Evolutionary conservation across 2,888 invertebrate genomes (phyloP), one percentile per base, ranked within the genome.

Genomic region (Linhomoeus sp.): DNA sequence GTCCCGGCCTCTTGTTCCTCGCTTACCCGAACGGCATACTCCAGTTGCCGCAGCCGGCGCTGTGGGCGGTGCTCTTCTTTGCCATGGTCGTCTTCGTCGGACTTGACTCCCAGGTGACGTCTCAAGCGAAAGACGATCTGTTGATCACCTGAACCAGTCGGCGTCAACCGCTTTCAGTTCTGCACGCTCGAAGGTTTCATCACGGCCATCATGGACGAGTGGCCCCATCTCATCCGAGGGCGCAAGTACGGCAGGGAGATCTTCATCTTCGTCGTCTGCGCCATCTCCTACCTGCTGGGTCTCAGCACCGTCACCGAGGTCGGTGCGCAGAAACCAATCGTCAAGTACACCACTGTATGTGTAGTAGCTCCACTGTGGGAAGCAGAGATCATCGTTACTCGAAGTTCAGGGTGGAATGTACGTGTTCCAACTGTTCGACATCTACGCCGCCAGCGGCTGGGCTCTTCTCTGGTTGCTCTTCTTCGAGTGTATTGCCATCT

Each of bases 401-500:
- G n/a, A n/a, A n/a, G n/a, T n/a, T n/a, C 67, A 88, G 81, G 94
- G 94, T 53, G 97, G 97, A 49, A 92, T 97, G 84, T 97, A 92
- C 69, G 85, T 97, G 50, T 97, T 97, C 73, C 87, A 92, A 77
- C 79, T 97, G 56, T 76, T 97, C 60, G 92, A 97, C 69, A 87
- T 87, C n/a, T 97, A 94, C 68, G 90, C 94, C 1, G 94, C 94
- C 3, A 90, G 88, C 60, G 94, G 94, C 0, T 87, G 90, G 70
- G 88, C 88, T 57, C 72, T 97, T 47, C 75, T 97, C 42, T 87
- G 88, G 75, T 76, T 97, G 50, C 88, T 94, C 65, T 94, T 90
- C 75, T 97, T 94, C 70, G 97, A 97, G 70, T 94, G 94, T 67
- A 79, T 94, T 56, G 85, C 94, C 50, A 84, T 97, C 58, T 87